Evolutionary conservation across 1,140 invertebrate species (phyloP).

Genomic region (Drosophila repletoides): DNA sequence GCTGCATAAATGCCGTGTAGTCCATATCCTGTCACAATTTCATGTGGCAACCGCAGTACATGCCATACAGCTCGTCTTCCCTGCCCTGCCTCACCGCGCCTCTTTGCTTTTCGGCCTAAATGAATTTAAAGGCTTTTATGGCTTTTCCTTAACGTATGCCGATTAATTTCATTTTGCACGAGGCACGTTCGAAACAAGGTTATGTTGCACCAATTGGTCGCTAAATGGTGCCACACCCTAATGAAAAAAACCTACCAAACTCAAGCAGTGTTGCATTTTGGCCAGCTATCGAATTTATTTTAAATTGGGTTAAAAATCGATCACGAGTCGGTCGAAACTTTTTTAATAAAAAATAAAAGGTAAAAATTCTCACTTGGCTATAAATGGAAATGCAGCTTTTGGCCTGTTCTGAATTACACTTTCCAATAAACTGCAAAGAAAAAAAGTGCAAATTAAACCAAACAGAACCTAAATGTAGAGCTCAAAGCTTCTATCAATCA

Average conservation of each 20-base stretch:
- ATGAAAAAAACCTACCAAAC: no score
- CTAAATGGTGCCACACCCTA: neutral
- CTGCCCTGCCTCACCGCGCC: neutral
- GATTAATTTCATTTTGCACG: constrained; percentile 68
- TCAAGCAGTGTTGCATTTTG: no score
- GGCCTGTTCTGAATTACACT: no score
- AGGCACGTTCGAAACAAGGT: constrained; percentile 37
- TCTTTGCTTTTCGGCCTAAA: constrained; percentile 34
- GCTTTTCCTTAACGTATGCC: constrained; percentile 53
- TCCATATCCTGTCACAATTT: constrained; percentile 75
- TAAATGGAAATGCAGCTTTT: no score
- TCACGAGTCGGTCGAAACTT: no score
- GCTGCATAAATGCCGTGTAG: constrained; percentile 75
- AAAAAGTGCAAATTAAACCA: no score
- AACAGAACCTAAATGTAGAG: no score
- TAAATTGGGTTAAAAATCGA: no score
- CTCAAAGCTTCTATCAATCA: neutral
- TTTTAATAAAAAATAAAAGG: no score
- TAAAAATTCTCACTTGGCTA: no score
- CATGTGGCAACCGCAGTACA: constrained; percentile 50
- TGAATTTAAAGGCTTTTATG: constrained; percentile 71
- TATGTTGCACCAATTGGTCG: neutral
- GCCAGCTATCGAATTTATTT: no score
- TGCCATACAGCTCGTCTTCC: neutral
- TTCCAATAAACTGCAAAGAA: no score